phyloP scores from a whole-genome alignment of 2,888 invertebrate species.

The Pteria penguin region DNA sequence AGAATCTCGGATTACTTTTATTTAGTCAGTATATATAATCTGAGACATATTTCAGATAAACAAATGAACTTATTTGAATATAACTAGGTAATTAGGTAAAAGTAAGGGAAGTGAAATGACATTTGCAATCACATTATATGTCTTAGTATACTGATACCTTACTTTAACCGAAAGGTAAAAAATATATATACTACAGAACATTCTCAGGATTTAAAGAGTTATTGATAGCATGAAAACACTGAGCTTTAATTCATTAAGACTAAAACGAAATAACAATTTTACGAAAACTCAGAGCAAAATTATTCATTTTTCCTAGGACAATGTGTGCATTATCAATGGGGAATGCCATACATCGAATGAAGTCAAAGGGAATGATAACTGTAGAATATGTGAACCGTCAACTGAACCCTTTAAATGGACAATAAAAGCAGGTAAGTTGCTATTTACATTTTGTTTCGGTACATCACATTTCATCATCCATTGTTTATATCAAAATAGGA shows the following conservation, averaged over 20 bases:
- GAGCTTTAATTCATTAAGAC: neutral
- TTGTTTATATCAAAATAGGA: neutral
- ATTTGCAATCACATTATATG: too few relatives aligned
- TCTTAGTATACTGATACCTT: too few relatives aligned
- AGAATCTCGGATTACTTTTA: too few relatives aligned
- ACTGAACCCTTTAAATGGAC: conserved; percentile 50
- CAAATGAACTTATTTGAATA: too few relatives aligned
- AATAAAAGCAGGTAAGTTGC: conserved; percentile 28
- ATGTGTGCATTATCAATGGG: conserved; percentile 58
- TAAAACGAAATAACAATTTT: neutral
- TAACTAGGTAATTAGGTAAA: too few relatives aligned
- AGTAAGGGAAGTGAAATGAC: too few relatives aligned
- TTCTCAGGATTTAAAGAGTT: too few relatives aligned
- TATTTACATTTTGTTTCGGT: neutral
- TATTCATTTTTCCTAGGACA: conserved; percentile 42
- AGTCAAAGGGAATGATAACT: conserved; percentile 46
- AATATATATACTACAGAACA: too few relatives aligned
- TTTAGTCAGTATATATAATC: too few relatives aligned
- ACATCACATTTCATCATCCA: neutral
- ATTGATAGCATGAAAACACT: too few relatives aligned
- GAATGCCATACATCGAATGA: conserved; percentile 48
- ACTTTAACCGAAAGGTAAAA: too few relatives aligned
- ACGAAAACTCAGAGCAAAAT: neutral
- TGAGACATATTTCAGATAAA: too few relatives aligned
- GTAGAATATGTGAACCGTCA: conserved; percentile 57